phyloP scores from a whole-genome alignment of 2,113 vertebrate genomes.

The Scytalopus superciliaris region DNA sequence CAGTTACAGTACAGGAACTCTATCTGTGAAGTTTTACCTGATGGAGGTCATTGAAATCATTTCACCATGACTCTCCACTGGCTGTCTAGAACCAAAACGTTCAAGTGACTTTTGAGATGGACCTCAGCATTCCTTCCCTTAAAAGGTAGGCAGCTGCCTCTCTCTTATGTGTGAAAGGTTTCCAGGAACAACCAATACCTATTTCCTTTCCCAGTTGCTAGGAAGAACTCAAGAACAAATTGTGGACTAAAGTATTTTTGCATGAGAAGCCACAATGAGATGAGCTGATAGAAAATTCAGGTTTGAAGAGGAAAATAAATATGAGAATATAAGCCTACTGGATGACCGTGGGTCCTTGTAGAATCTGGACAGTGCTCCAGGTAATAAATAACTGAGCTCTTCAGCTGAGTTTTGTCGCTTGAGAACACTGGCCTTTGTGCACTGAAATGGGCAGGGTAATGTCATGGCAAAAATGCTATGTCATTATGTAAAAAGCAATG shows the following conservation, averaged over 20 bases:
- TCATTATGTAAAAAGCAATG: background rate
- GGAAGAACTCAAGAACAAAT: background rate
- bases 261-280: background rate
- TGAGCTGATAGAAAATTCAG: background rate
- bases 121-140: background rate
- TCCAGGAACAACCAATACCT: rapidly evolving
- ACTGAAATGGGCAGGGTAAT: background rate
- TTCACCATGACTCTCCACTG: background rate
- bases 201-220: background rate
- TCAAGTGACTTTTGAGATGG: background rate
- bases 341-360: background rate
- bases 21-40: background rate
- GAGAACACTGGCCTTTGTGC: background rate
- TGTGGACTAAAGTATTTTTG: background rate
- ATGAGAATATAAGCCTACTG: background rate
- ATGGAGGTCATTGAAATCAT: background rate
- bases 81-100: background rate
- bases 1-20: background rate
- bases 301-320: background rate
- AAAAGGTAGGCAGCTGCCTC: background rate
- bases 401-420: background rate
- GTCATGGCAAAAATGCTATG: background rate
- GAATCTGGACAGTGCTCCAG: background rate
- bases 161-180: background rate
- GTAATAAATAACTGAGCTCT: background rate